Conservation (phyloP, 2,113 vertebrate genomes). For the Thunnus maccoyii region DNA sequence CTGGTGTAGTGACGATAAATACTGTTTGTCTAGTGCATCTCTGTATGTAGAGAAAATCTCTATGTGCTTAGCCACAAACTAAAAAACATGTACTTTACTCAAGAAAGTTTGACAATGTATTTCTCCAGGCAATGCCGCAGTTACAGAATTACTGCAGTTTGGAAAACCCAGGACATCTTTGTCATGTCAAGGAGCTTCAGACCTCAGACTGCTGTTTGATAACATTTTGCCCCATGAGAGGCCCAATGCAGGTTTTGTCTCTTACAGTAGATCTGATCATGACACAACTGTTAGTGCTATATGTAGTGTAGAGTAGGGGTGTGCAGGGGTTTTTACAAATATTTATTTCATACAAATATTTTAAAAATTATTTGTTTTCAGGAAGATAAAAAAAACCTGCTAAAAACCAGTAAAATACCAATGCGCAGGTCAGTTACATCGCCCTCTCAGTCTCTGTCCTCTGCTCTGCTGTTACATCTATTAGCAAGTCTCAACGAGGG, state of each 20-base stretch:
- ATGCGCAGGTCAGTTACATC: too few species aligned
- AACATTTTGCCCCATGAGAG: conserved; percentile 9
- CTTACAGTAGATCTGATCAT: background rate
- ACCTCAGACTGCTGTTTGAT: conserved; percentile 51
- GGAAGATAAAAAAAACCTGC: too few species aligned
- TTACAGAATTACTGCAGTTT: conserved; percentile 7
- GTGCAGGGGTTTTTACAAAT: too few species aligned
- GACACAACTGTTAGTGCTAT: conserved; percentile 9
- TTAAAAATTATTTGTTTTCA: too few species aligned
- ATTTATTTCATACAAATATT: too few species aligned
- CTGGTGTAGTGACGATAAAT: conserved; percentile 26
- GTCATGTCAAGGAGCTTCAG: conserved; percentile 40
- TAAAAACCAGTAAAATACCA: too few species aligned
- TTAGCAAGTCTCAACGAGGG: too few species aligned
- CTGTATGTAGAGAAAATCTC: conserved; percentile 7
- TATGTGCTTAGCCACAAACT: conserved; percentile 2
- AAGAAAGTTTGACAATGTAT: conserved; percentile 26
- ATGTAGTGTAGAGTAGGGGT: too few species aligned
- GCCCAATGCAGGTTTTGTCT: conserved; percentile 13
- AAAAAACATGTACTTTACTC: conserved; percentile 9
- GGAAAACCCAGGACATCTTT: conserved; percentile 47
- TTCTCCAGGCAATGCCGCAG: conserved; percentile 18
- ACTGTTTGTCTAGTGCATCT: conserved; percentile 9
- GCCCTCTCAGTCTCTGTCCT: too few species aligned
- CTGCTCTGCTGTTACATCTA: too few species aligned